phyloP scores from a whole-genome alignment of 2,888 invertebrate species.

The Leucophenga montana region DNA sequence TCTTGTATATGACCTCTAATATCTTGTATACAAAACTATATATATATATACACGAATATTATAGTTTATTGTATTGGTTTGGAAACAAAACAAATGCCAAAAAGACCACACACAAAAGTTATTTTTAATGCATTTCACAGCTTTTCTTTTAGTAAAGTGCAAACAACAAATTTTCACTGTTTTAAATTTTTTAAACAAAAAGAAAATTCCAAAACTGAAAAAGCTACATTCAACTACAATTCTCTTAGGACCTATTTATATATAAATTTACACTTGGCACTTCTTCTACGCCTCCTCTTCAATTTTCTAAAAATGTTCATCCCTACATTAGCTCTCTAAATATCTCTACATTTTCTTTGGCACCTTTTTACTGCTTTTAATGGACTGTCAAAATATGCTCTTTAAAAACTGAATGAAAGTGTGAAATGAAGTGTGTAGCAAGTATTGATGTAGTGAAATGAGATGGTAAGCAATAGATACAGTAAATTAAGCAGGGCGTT shows the following conservation, averaged over 20 bases:
- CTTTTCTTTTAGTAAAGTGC: not conserved
- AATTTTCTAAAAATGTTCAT: not conserved
- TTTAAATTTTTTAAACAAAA: not conserved
- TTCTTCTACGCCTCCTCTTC: not conserved
- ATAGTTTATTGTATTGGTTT: too few species aligned
- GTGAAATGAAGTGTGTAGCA: conserved; percentile 15
- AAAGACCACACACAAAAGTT: not conserved
- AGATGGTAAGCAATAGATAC: not conserved
- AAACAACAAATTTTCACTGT: not conserved
- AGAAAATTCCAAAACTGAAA: too few species aligned
- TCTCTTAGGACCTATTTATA: not conserved
- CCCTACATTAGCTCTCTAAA: not conserved
- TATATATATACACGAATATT: too few species aligned
- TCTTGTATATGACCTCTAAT: too few species aligned
- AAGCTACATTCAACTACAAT: not conserved
- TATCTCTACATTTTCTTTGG: conserved; percentile 17
- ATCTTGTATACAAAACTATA: too few species aligned
- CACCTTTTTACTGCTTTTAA: conserved; percentile 19
- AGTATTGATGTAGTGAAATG: too few species aligned
- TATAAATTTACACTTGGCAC: not conserved
- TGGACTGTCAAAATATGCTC: conserved; percentile 2
- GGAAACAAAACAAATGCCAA: too few species aligned
- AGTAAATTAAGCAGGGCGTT: too few species aligned
- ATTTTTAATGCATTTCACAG: conserved; percentile 5
- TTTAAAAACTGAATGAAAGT: not conserved